phyloP scores from a whole-genome alignment of 2,888 invertebrate species.

The Parapristionchus giblindavisi region DNA sequence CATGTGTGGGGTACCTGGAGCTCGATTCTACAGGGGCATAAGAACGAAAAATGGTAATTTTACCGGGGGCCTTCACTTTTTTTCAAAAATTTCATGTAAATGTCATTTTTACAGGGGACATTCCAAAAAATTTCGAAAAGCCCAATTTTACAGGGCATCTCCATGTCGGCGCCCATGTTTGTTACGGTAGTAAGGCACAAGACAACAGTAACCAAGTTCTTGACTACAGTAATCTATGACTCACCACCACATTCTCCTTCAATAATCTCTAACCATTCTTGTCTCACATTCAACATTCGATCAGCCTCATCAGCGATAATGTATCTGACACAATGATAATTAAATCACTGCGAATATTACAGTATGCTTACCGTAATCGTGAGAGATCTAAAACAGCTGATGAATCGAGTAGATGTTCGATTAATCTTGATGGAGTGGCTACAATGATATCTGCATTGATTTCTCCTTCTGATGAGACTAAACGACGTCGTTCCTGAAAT shows the following conservation, averaged over 20 bases:
- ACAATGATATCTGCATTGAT: slow-evolving; percentile 81
- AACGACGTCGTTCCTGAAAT: slow-evolving; percentile 28
- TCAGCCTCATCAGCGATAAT: slow-evolving; percentile 94
- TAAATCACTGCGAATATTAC: neutral
- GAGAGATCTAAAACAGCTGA: slow-evolving; percentile 76
- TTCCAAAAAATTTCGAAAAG: too few relatives aligned
- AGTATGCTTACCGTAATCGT: slow-evolving; percentile 69
- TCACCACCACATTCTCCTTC: slow-evolving; percentile 73
- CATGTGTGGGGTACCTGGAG: too few relatives aligned
- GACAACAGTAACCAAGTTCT: neutral
- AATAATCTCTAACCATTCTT: slow-evolving; percentile 87
- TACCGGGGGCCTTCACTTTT: too few relatives aligned
- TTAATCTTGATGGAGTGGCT: slow-evolving; percentile 89
- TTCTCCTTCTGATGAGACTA: neutral
- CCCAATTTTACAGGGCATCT: too few relatives aligned
- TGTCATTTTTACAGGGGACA: too few relatives aligned
- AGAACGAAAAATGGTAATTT: too few relatives aligned
- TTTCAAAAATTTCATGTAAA: too few relatives aligned
- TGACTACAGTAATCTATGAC: neutral
- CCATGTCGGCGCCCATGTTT: neutral
- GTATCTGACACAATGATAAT: slow-evolving; percentile 30
- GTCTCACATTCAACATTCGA: slow-evolving; percentile 88
- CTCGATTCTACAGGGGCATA: too few relatives aligned
- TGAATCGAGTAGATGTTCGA: slow-evolving; percentile 83
- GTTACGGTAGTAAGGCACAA: neutral